These are phyloP conservation scores for Hymenochirus boettgeri DNA, from an alignment of 2,113 vertebrate genomes.

Conservation along the genomic window DNA sequence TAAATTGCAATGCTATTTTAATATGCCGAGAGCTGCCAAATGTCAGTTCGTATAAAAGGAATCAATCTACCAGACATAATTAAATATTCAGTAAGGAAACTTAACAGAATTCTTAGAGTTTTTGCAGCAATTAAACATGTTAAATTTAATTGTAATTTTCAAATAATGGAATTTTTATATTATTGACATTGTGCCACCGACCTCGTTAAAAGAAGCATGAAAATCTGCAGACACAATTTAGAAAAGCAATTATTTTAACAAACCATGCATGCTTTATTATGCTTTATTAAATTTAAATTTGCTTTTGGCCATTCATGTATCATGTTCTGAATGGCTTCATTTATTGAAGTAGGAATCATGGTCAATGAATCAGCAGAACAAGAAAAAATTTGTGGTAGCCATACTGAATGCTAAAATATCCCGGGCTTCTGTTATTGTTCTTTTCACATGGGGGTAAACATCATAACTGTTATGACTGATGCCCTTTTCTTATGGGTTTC, in stretches of 20 bases:
- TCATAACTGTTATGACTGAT: no score
- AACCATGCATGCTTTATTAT: constrained; percentile 33
- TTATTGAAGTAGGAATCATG: constrained; percentile 19
- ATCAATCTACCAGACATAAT: constrained; percentile 39
- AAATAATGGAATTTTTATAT: constrained; percentile 30
- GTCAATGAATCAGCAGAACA: constrained; percentile 4
- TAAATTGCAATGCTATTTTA: constrained; percentile 18
- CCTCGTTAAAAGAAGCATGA: constrained; percentile 26
- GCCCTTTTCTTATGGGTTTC: no score
- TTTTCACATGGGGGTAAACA: no score
- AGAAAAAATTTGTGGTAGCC: constrained; percentile 5
- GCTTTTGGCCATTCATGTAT: constrained; percentile 7
- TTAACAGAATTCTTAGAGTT: constrained; percentile 30
- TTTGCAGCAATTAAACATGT: constrained; percentile 38
- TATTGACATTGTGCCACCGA: constrained; percentile 36
- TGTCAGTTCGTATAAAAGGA: constrained; percentile 36
- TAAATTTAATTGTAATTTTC: constrained; percentile 40
- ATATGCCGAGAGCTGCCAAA: constrained; percentile 17
- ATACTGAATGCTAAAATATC: background rate
- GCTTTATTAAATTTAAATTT: constrained; percentile 21
- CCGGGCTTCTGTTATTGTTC: background rate
- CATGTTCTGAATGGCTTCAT: background rate
- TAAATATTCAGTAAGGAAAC: constrained; percentile 27
- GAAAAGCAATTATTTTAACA: constrained; percentile 42
- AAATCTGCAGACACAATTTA: constrained; percentile 23